Base-by-base conservation (phyloP, 1,140 invertebrate genomes). In the Oryzaephilus surinamensis region DNA sequence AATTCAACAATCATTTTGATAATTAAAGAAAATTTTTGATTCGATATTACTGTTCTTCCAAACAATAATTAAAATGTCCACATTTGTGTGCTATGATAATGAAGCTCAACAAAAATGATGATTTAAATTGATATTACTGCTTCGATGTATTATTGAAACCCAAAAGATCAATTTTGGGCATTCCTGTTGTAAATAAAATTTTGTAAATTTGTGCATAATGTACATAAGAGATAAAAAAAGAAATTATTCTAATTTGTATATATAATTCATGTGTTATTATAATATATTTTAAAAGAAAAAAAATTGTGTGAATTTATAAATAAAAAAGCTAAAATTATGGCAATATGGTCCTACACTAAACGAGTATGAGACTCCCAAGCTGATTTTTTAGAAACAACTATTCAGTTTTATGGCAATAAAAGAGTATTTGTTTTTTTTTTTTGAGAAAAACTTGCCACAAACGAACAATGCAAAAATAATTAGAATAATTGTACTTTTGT, bases 221-320 rank as follows among this genome's bases (percentile, higher is more conserved):
- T 61, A 60, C 19, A 61, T 58, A 61, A 59, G 57, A 62, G 57
- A 50, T 45, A 48, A 41, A 38, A 55, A 54, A 48, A 54, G 51
- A 58, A 46, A 58, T 56, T 48, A 46, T 42, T 45, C 51, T 54
- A 55, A 55, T 59, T 56, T 62, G 53, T 60, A 58, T 29, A n/a
- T n/a, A 57, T 54, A 60, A 45, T 48, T 51, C 41, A n/a, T 53
- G 55, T 52, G 50, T 55, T 55, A 50, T 47, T 24, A 24, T 24
- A n/a, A 58, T 54, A 53, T 54, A 57, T 58, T 55, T 60, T 54
- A 58, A 57, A 53, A 51, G 39, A 48, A n/a, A n/a, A n/a, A n/a
- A n/a, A n/a, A n/a, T n/a, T 54, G 50, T 60, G 54, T 61, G 50
- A 59, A 57, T 55, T 57, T 55, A 53, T 49, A 46, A 49, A 51